phyloP scores from a whole-genome alignment of 2,113 vertebrate genomes.

The Hyla sarda region DNA sequence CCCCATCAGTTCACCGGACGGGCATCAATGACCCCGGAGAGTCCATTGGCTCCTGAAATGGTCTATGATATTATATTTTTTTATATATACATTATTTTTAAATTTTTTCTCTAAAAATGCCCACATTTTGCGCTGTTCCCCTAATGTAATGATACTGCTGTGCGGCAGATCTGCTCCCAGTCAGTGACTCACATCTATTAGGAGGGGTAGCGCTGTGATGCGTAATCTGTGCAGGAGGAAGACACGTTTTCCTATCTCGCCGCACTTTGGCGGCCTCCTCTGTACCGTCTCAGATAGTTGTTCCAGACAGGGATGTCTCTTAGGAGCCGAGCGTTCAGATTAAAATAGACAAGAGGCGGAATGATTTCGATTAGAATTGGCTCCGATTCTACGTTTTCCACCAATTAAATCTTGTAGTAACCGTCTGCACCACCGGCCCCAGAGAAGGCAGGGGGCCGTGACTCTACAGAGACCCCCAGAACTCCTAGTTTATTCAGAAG shows the following conservation, averaged over 20 bases:
- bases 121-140: no score
- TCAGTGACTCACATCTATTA: background rate
- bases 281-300: background rate
- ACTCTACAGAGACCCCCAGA: no score
- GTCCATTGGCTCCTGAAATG: no score
- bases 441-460: no score
- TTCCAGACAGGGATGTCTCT: no score
- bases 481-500: background rate
- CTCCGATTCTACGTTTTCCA: no score
- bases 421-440: background rate
- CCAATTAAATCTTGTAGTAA: slow-evolving; percentile 13
- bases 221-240: background rate
- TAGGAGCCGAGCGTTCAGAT: slow-evolving; percentile 10
- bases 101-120: no score
- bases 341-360: slow-evolving; percentile 37
- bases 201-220: background rate
- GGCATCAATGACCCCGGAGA: no score
- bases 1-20: no score
- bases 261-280: background rate
- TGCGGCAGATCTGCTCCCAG: no score
- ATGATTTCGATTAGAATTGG: slow-evolving; percentile 25
- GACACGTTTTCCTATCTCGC: background rate
- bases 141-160: background rate
- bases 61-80: no score
- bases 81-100: no score